Percentiles rank a stretch among this genome's conserved stretches.
Evolutionary conservation across 2,113 vertebrate species (phyloP).

Genomic region (Cyprinodon variegatus): DNA sequence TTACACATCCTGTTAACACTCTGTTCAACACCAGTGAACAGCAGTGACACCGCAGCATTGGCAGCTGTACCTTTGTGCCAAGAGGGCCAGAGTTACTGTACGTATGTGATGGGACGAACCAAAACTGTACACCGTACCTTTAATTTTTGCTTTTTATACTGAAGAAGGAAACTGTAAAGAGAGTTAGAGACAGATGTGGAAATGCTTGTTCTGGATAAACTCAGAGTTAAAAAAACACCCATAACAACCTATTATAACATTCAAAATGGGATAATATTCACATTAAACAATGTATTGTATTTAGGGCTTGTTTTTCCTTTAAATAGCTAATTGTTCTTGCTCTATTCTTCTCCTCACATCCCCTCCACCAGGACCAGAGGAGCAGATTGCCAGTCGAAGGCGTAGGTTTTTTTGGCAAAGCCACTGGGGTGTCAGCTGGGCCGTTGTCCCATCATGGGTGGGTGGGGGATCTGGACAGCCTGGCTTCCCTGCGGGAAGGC

Average conservation of each 20-base stretch:
- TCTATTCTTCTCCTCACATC: constrained; percentile 38
- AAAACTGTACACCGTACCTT: constrained; percentile 7
- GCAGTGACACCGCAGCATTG: constrained; percentile 65
- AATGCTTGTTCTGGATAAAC: neutral
- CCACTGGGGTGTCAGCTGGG: constrained; percentile 93
- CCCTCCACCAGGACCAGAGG: constrained; percentile 68
- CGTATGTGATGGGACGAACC: constrained; percentile 22
- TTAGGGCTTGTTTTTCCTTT: constrained; percentile 6
- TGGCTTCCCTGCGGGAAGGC: constrained; percentile 94
- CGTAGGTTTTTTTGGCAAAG: constrained; percentile 87
- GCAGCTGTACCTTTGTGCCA: constrained; percentile 69
- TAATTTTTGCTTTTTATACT: constrained; percentile 3
- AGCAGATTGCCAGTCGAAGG: constrained; percentile 90
- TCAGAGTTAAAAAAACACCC: too few relatives aligned
- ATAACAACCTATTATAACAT: neutral
- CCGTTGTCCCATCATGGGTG: constrained; percentile 87
- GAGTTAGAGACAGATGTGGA: neutral
- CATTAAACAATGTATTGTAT: too few relatives aligned
- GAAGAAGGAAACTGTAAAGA: neutral
- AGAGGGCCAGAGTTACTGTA: constrained; percentile 44
- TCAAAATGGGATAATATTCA: too few relatives aligned
- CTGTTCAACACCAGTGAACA: constrained; percentile 69
- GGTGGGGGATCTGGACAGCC: constrained; percentile 86
- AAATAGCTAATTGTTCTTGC: constrained; percentile 51
- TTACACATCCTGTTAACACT: constrained; percentile 77